A percentile compares a stretch with the other conserved stretches of the same genome.
phyloP scores from a whole-genome alignment of 1,140 invertebrate species.

The Procambarus virginalis region DNA sequence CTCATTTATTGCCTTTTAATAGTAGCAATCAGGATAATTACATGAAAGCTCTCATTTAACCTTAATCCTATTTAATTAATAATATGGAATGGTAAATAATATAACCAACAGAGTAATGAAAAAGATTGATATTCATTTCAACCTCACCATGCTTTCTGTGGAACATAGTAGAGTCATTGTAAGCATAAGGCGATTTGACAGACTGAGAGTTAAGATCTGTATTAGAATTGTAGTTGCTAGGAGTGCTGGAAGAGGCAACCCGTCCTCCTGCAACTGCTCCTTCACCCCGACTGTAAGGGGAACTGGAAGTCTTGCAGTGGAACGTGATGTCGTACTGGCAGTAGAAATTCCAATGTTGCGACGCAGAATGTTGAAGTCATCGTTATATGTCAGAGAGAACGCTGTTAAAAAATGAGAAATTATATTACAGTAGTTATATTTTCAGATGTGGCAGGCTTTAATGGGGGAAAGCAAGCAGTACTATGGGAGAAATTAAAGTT shows the following conservation, averaged over 20 bases:
- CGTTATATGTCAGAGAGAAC: conserved; percentile 88
- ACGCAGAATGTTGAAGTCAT: conserved; percentile 79
- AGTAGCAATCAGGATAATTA: too few species aligned
- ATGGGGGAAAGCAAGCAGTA: too few species aligned
- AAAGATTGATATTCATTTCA: not conserved
- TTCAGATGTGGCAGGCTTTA: too few species aligned
- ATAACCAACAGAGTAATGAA: too few species aligned
- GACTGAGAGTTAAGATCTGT: conserved; percentile 68
- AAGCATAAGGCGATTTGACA: conserved; percentile 69
- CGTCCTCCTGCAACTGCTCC: conserved; percentile 58
- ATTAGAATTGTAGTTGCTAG: conserved; percentile 69
- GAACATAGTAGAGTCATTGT: conserved; percentile 69
- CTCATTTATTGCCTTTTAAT: too few species aligned
- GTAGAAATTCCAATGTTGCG: conserved; percentile 95
- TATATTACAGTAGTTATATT: not conserved
- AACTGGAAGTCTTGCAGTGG: conserved; percentile 95
- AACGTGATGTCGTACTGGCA: conserved; percentile 93
- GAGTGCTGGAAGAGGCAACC: conserved; percentile 55
- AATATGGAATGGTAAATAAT: too few species aligned
- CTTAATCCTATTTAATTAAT: too few species aligned
- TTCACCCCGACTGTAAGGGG: conserved; percentile 81
- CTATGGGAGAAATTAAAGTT: too few species aligned
- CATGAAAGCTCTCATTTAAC: too few species aligned
- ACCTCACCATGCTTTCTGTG: conserved; percentile 67
- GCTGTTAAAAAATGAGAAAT: conserved; percentile 74